Base-by-base conservation (phyloP, 2,113 vertebrate genomes). In the Prionailurus viverrinus region DNA sequence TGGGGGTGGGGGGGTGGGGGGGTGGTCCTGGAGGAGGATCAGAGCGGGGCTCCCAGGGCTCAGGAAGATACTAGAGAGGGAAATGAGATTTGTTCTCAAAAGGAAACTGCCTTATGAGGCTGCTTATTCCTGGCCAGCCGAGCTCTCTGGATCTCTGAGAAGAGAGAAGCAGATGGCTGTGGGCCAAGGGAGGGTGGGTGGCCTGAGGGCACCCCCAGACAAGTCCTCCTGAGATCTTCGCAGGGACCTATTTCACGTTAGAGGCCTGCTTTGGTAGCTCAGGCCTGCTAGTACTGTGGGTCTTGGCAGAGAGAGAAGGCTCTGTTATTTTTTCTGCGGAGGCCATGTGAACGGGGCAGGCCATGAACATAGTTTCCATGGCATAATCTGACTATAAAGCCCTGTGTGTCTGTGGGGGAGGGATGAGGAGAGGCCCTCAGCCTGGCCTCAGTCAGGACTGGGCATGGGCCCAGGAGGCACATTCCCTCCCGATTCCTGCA, bases 311-410 rank as follows among this genome's bases (percentile, higher is more conserved):
- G 58, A 39, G 53, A 94, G 93, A 85, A 89, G 61, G 51, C 94
- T 33, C 88, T 97, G 90, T 95, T 97, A 91, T 97, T 97, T 96
- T 98, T 97, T 91, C 94, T 91, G 92, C 94, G 0, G 69, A 97
- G 98, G 96, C 98, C 97, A 98, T 98, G 98, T 98, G 98, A 98
- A 98, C 79, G 0, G 96, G 97, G 97, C 98, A 92, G 92, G n/a
- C 96, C 0, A 0, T 89, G 95, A 51, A 87, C 97, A 98, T 97
- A 98, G 97, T 98, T 98, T 98, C 97, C 97, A 98, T 97, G 98
- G 97, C 93, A 98, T 97, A 94, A 98, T 98, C 81, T 33, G 96
- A 95, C 97, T 97, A 79, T 96, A 97, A 98, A 98, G 94, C 97
- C 94, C 96, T 96, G 91, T 93, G 97, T 97, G 97, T 97, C 95